Conservation (phyloP, 2,888 invertebrate species). For the Amphimallon solstitiale region DNA sequence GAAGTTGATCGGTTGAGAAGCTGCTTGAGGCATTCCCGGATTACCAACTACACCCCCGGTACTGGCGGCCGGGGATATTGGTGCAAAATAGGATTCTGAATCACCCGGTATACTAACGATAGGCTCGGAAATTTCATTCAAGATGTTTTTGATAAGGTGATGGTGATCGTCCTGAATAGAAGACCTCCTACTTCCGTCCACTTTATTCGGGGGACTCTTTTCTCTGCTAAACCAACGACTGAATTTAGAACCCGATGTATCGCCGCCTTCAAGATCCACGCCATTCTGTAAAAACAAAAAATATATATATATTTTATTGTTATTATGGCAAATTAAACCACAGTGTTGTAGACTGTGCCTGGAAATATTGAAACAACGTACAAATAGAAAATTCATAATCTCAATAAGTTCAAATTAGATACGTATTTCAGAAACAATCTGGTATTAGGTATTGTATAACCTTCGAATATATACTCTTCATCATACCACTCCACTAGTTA, state of each 20-base stretch:
- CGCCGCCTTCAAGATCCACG: conserved; percentile 68
- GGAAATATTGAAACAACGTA: too few species aligned
- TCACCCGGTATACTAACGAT: conserved; percentile 63
- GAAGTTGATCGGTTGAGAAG: conserved; percentile 64
- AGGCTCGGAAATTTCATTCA: conserved; percentile 69
- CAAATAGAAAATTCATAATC: too few species aligned
- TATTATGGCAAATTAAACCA: too few species aligned
- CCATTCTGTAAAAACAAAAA: conserved; percentile 68
- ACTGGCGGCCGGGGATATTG: conserved; percentile 74
- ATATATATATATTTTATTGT: not conserved
- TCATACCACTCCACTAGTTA: too few species aligned
- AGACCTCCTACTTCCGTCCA: conserved; percentile 64
- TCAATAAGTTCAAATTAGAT: too few species aligned
- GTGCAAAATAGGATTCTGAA: conserved; percentile 74
- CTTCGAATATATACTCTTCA: too few species aligned
- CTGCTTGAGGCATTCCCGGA: conserved; percentile 46
- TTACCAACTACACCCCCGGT: conserved; percentile 50
- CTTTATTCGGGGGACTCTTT: conserved; percentile 54
- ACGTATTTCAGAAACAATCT: too few species aligned
- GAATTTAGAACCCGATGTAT: conserved; percentile 73
- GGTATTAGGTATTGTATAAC: too few species aligned
- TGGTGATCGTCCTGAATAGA: conserved; percentile 69
- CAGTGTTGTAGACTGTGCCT: too few species aligned
- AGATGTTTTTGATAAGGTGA: conserved; percentile 69
- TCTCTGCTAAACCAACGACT: conserved; percentile 84